Conservation (phyloP, 2,113 vertebrate species). For the Psettodes erumei region DNA sequence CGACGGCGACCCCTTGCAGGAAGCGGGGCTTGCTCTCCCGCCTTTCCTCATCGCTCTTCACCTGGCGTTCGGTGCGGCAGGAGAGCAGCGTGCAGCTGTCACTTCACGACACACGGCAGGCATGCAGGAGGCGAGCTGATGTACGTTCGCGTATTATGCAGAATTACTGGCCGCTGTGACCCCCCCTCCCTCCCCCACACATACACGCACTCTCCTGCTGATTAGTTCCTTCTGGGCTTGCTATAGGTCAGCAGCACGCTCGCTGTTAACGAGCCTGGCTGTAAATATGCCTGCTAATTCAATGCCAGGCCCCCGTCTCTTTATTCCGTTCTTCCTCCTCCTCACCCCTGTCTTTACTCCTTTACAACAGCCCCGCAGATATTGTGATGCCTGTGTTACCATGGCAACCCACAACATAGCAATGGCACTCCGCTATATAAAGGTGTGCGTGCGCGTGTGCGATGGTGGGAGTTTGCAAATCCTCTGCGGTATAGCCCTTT, state of each 20-base stretch:
- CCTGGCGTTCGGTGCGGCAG: constrained; percentile 33
- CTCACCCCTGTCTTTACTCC: not conserved
- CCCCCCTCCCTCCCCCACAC: not conserved
- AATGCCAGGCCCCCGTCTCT: not conserved
- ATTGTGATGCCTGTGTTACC: constrained; percentile 31
- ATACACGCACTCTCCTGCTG: not conserved
- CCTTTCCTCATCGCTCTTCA: constrained; percentile 35
- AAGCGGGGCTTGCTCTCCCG: constrained; percentile 31
- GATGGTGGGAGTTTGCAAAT: constrained; percentile 17
- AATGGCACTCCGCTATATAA: constrained; percentile 27
- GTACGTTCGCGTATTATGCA: constrained; percentile 9
- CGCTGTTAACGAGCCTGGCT: constrained; percentile 20
- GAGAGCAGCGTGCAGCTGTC: constrained; percentile 50
- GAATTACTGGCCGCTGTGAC: not conserved
- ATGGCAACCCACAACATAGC: constrained; percentile 55
- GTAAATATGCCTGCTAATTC: constrained; percentile 40
- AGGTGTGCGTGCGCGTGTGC: constrained; percentile 23
- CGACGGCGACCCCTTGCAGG: constrained; percentile 14
- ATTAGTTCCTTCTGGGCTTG: not conserved
- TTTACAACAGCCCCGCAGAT: constrained; percentile 40
- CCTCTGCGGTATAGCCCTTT: constrained; percentile 21
- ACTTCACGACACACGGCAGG: constrained; percentile 34
- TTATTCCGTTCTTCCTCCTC: constrained; percentile 4
- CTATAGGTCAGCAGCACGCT: constrained; percentile 10
- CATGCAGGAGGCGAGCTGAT: constrained; percentile 7